phyloP scores from a whole-genome alignment of 2,888 invertebrate genomes.

The Tachina grossa region DNA sequence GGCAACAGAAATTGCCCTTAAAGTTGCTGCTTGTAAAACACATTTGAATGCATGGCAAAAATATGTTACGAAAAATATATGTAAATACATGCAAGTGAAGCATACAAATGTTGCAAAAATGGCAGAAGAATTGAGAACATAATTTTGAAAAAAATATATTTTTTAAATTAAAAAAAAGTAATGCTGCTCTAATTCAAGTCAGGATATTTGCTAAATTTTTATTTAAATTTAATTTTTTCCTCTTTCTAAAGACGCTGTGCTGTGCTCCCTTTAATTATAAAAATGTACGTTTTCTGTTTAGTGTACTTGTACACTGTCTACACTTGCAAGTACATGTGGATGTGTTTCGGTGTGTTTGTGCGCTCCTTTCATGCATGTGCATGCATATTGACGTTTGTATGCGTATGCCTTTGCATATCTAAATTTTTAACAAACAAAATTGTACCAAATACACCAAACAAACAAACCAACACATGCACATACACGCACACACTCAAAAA shows the following conservation, averaged over 20 bases:
- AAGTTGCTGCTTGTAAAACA: not conserved
- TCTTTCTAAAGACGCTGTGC: not conserved
- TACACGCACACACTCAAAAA: not conserved
- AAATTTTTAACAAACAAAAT: slow-evolving; percentile 34
- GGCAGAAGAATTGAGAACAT: not conserved
- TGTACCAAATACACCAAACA: slow-evolving; percentile 4
- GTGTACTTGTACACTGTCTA: not conserved
- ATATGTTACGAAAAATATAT: not conserved
- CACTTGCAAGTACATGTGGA: not conserved
- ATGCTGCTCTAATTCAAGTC: not conserved
- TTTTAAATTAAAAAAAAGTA: not conserved
- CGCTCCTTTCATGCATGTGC: slow-evolving; percentile 10
- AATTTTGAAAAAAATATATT: not conserved
- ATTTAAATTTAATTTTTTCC: not conserved
- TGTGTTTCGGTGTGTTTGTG: too few relatives aligned
- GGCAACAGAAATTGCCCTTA: not conserved
- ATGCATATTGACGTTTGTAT: not conserved
- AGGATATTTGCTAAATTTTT: not conserved
- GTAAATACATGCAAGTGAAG: not conserved
- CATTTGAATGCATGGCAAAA: not conserved
- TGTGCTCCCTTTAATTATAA: not conserved
- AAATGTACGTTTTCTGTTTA: slow-evolving; percentile 7
- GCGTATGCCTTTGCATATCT: slow-evolving; percentile 19
- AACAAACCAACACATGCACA: not conserved
- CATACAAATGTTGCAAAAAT: not conserved